Evolutionary conservation across 2,113 vertebrate genomes (phyloP).

Genomic region (Morone saxatilis): DNA sequence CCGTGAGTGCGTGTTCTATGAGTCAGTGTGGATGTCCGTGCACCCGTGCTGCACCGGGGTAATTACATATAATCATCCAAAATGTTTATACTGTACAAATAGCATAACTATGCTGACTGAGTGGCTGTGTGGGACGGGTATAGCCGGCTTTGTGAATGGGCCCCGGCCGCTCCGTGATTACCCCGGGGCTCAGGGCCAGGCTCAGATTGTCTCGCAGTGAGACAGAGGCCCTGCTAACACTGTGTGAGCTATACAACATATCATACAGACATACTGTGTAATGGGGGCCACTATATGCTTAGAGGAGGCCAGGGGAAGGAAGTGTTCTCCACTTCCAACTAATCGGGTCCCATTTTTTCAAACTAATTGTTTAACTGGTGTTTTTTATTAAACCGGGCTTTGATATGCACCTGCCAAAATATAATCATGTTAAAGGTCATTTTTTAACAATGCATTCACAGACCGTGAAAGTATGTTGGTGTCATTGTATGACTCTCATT

Average conservation of each 20-base stretch:
- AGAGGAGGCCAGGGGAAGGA: conserved; percentile 1
- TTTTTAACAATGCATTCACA: not conserved
- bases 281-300: not conserved
- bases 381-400: not conserved
- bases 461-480: not conserved
- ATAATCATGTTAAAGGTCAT: not conserved
- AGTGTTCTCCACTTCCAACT: not conserved
- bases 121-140: conserved; percentile 52
- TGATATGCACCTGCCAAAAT: not conserved
- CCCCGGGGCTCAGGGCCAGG: conserved; percentile 44
- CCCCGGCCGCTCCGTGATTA: conserved; percentile 55
- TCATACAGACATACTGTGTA: conserved; percentile 11
- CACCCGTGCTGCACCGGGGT: conserved; percentile 49
- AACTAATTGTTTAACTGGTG: not conserved
- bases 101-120: conserved; percentile 67
- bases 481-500: not conserved
- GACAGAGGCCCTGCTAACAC: conserved; percentile 24
- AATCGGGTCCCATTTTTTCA: conserved; percentile 5
- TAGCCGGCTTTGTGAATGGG: conserved; percentile 47
- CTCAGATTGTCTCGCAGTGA: conserved; percentile 50
- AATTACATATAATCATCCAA: conserved; percentile 81
- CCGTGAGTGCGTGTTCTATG: conserved; percentile 36
- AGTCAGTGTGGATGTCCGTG: conserved; percentile 53
- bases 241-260: conserved; percentile 18
- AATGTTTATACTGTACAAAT: conserved; percentile 81